Evolutionary conservation across 2,797 vertebrate genomes (phyloP), one percentile per base, ranked within the genome.

Genomic region (Xyrichtys novacula): DNA sequence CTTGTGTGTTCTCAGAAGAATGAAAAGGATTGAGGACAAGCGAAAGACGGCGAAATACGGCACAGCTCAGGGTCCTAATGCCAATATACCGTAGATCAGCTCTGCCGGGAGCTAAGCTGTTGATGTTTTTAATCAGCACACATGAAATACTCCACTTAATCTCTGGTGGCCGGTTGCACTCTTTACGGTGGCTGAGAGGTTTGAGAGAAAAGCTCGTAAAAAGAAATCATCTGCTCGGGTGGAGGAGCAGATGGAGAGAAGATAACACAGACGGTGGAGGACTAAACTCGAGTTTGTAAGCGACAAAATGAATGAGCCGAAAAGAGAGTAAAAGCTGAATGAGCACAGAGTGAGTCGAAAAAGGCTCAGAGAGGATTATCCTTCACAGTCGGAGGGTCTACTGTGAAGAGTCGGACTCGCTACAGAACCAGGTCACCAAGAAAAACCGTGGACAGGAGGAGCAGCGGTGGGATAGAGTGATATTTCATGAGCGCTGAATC

Each of bases 41-140:
- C 12, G 25, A 76, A 57, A 57, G 1, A 32, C 66, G 34, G 71
- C 26, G 65, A 64, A 22, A 59, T 48, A 50, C 56, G 59, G 61
- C 48, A 17, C 42, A 38, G 39, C 46, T 36, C 16, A 0, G 3
- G 39, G 46, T 66, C 22, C 59, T 20, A 23, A 58, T 62, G 70
- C 54, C 64, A 65, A 71, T 65, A 50, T n/a, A 54, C 42, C 40
- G 48, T 39, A 25, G 38, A 61, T 62, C 46, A 26, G 55, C 62
- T 63, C 63, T 17, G 44, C 47, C 16, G 1, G 17, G 52, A 39
- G 46, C 66, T 69, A 77, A 80, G 81, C 71, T 64, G 59, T 48
- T 57, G 64, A 70, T 61, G 68, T 40, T 65, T 57, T 65, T 40
- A 81, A 83, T 83, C 83, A 68, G n/a, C 2, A 25, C 36, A 54